phyloP scores from a whole-genome alignment of 2,113 vertebrate species.

The Columbina picui region DNA sequence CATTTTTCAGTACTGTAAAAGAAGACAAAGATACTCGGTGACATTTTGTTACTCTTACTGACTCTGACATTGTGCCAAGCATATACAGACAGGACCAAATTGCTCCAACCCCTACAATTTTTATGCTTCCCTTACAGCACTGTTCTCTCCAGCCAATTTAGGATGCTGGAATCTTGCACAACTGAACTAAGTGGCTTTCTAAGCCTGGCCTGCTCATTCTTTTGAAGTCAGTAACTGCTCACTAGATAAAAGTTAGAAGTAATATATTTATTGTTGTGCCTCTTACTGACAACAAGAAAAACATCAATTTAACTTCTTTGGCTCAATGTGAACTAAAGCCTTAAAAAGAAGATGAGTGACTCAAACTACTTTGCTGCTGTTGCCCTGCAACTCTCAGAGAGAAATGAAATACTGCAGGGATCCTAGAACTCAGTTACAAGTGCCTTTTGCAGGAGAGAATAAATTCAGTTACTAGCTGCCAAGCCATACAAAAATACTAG shows the following conservation, averaged over 20 bases:
- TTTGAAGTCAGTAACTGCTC: conserved; percentile 54
- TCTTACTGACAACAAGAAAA: conserved; percentile 65
- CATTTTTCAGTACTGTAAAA: conserved; percentile 11
- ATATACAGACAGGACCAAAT: conserved; percentile 47
- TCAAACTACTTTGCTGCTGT: conserved; percentile 20
- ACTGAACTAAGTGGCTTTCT: conserved; percentile 52
- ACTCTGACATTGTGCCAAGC: background rate
- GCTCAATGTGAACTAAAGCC: conserved; percentile 48
- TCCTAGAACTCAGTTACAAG: background rate
- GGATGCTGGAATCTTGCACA: conserved; percentile 12
- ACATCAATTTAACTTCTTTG: conserved; percentile 64
- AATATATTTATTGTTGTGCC: conserved; percentile 61
- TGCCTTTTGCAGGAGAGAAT: conserved; percentile 10
- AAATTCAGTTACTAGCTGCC: background rate
- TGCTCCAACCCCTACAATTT: conserved; percentile 35
- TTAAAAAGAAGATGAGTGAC: conserved; percentile 53
- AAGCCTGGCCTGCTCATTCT: background rate
- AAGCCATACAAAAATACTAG: conserved; percentile 7
- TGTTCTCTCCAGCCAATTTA: conserved; percentile 48
- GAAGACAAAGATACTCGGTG: background rate
- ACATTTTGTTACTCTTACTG: conserved; percentile 31
- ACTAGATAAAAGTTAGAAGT: conserved; percentile 47
- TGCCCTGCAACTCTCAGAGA: background rate
- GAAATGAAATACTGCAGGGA: conserved; percentile 34
- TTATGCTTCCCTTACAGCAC: background rate